Evolutionary conservation across 2,113 vertebrate genomes (phyloP).

Genomic region (Calidris pugnax): DNA sequence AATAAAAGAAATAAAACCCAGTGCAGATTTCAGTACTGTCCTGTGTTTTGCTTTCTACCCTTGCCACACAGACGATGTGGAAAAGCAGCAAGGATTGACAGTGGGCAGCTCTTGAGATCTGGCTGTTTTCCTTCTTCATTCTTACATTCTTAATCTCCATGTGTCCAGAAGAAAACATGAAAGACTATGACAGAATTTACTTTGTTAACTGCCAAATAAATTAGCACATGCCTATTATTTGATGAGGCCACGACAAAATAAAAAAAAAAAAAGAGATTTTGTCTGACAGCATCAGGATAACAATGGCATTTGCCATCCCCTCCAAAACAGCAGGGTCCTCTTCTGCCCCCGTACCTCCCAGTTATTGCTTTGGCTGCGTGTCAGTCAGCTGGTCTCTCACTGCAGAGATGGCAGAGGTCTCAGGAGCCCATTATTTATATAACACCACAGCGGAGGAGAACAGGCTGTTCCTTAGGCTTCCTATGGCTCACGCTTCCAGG

Average conservation of each 20-base stretch:
- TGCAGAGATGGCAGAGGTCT: neutral
- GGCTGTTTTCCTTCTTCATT: neutral
- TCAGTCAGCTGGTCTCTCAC: neutral
- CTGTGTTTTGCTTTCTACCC: neutral
- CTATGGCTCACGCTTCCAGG: neutral
- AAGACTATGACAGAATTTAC: neutral
- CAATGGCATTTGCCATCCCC: neutral
- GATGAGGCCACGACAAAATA: neutral
- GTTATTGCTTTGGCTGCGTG: neutral
- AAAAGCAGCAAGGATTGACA: neutral
- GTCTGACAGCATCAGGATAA: neutral
- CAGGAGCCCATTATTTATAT: neutral
- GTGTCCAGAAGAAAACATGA: neutral
- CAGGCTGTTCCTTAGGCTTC: neutral
- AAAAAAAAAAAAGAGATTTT: neutral
- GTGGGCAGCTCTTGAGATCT: neutral
- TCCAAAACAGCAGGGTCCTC: neutral
- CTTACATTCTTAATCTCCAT: neutral
- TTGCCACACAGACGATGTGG: neutral
- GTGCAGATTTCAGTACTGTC: neutral
- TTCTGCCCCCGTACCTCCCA: rapidly evolving
- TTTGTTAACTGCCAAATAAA: neutral
- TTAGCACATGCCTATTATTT: neutral
- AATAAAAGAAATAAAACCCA: neutral
- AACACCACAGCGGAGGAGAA: neutral